Evolutionary conservation across 1,140 invertebrate species (phyloP).

Genomic region (Drosophila ogumai): DNA sequence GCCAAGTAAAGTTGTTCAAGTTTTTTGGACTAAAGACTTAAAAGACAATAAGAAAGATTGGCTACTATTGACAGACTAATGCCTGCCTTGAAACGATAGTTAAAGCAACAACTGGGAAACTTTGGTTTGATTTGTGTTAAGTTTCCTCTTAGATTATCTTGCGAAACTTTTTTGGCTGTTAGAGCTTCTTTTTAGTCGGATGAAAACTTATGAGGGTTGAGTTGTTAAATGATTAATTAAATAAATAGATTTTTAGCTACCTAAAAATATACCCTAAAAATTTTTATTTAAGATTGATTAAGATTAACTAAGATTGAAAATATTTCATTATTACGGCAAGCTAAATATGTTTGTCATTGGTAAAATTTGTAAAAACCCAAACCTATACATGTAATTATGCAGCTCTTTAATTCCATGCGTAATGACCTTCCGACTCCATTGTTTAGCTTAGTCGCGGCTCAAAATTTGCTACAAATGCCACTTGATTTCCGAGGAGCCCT

Average conservation of each 20-base stretch:
- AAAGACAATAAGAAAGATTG: background rate
- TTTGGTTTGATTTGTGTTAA: constrained; percentile 12
- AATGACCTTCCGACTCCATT: constrained; percentile 41
- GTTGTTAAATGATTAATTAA: background rate
- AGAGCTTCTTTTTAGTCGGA: too few relatives aligned
- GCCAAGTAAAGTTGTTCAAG: background rate
- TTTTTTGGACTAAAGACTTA: constrained; percentile 2
- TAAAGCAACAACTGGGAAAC: constrained; percentile 2
- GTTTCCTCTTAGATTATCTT: background rate
- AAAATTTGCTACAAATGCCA: constrained; percentile 38
- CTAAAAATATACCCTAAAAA: too few relatives aligned
- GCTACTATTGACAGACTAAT: constrained; percentile 6
- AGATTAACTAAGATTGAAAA: too few relatives aligned
- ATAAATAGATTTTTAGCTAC: background rate
- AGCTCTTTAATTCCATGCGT: constrained; percentile 8
- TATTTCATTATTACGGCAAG: too few relatives aligned
- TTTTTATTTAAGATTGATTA: too few relatives aligned
- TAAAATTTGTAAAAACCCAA: background rate
- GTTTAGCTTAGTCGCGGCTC: constrained; percentile 9
- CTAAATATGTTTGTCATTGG: background rate
- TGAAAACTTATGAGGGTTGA: background rate
- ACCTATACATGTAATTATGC: background rate
- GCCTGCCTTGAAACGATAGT: constrained; percentile 4
- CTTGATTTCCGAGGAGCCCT: constrained; percentile 17
- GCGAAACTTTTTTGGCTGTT: constrained; percentile 3